Conservation (phyloP, 2,113 vertebrate species). For the Pterophyllum scalare region DNA sequence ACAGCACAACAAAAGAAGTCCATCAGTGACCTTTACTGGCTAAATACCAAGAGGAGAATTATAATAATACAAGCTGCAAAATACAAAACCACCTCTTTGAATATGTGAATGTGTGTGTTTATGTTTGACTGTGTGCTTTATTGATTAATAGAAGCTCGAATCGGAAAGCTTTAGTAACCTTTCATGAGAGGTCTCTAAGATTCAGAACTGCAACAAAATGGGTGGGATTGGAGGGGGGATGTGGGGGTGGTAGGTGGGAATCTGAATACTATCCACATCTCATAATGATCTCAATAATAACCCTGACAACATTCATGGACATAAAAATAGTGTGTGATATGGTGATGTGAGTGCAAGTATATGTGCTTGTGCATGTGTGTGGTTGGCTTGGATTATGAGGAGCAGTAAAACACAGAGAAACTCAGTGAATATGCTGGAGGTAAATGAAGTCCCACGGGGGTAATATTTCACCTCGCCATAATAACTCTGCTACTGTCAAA, state of each 20-base stretch:
- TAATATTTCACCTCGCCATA: constrained; percentile 80
- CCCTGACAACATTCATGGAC: constrained; percentile 76
- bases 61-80: constrained; percentile 57
- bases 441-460: constrained; percentile 84
- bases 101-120: constrained; percentile 29
- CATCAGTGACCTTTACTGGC: constrained; percentile 76
- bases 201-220: constrained; percentile 64
- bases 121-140: constrained; percentile 53
- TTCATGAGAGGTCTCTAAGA: constrained; percentile 62
- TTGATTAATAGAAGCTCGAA: constrained; percentile 64
- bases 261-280: constrained; percentile 73
- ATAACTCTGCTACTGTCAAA: constrained; percentile 83
- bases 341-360: constrained; percentile 57
- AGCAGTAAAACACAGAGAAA: constrained; percentile 83
- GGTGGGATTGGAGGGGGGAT: constrained; percentile 22
- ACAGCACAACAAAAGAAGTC: constrained; percentile 79
- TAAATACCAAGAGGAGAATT: constrained; percentile 71
- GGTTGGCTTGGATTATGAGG: constrained; percentile 79
- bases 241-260: neutral
- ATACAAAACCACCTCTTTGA: constrained; percentile 43
- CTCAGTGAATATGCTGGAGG: constrained; percentile 83
- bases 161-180: constrained; percentile 67
- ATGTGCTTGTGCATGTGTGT: constrained; percentile 50
- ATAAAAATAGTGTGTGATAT: constrained; percentile 77
- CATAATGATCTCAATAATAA: constrained; percentile 83